Conservation (phyloP, 2,797 vertebrate genomes). For the Pipistrellus pipistrellus region DNA sequence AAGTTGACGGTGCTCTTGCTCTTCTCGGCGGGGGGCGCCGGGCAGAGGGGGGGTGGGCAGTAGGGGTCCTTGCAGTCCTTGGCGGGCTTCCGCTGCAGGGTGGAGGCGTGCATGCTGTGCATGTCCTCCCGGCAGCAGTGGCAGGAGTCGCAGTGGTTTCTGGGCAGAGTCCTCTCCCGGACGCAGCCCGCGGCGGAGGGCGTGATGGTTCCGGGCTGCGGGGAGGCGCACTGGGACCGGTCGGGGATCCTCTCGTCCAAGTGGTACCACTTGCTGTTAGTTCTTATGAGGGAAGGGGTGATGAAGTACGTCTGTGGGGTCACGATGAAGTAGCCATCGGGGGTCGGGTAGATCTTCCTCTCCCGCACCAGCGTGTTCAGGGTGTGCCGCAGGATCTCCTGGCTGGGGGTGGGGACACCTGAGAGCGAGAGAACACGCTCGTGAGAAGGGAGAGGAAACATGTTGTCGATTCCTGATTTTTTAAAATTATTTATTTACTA, state of each 20-base stretch:
- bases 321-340: constrained; percentile 98
- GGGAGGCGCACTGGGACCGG: constrained; percentile 96
- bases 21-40: constrained; percentile 94
- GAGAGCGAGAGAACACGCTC: constrained; percentile 72
- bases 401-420: constrained; percentile 98
- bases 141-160: constrained; percentile 97
- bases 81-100: constrained; percentile 94
- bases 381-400: constrained; percentile 97
- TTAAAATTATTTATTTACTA: no score
- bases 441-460: neutral
- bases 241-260: constrained; percentile 97
- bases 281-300: constrained; percentile 98
- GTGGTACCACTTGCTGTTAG: constrained; percentile 99
- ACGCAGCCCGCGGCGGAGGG: constrained; percentile 96
- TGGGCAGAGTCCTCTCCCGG: constrained; percentile 94
- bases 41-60: constrained; percentile 93
- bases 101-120: constrained; percentile 95
- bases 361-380: constrained; percentile 97
- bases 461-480: accelerated
- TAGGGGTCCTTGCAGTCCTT: constrained; percentile 93
- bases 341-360: constrained; percentile 98
- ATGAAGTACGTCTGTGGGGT: constrained; percentile 99
- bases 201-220: constrained; percentile 96
- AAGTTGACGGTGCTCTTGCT: constrained; percentile 96
- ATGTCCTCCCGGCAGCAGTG: constrained; percentile 96